Evolutionary conservation across 2,113 vertebrate genomes (phyloP).

Genomic region (Coptodon rendalli): DNA sequence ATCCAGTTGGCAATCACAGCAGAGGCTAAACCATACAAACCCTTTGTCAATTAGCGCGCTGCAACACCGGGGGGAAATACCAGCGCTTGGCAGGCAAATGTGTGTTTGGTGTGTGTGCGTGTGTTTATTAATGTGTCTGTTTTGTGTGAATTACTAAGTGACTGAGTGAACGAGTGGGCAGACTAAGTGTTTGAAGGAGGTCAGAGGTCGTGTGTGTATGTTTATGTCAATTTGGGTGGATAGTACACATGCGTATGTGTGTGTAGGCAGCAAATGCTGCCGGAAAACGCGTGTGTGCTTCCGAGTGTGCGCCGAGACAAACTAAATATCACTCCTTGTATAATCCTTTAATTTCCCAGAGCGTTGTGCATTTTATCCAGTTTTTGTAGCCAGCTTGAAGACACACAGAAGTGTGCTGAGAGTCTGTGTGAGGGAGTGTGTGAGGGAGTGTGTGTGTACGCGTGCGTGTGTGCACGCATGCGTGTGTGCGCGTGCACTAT

Average conservation of each 20-base stretch:
- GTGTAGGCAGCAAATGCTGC: neutral
- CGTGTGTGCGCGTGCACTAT: neutral
- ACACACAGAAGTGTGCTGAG: neutral
- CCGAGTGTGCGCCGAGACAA: neutral
- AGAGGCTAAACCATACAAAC: slow-evolving; percentile 32
- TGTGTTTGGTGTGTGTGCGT: neutral
- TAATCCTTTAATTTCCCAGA: slow-evolving; percentile 43
- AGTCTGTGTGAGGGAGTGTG: neutral
- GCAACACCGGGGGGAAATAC: slow-evolving; percentile 22
- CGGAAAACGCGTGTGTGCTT: neutral
- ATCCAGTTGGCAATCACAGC: slow-evolving; percentile 29
- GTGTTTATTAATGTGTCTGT: neutral
- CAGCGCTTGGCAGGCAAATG: neutral
- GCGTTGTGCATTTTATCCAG: slow-evolving; percentile 5
- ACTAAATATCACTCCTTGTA: slow-evolving; percentile 10
- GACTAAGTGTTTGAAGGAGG: neutral
- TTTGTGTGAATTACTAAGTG: neutral
- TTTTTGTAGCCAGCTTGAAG: neutral
- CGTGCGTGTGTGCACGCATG: neutral
- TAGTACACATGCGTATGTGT: neutral
- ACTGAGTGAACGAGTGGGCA: neutral
- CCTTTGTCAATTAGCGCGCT: slow-evolving; percentile 39
- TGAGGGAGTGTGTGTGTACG: neutral
- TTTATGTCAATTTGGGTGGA: neutral
- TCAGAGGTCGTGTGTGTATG: neutral